A percentile compares a stretch with the other conserved stretches of the same genome.
Evolutionary conservation across 2,888 invertebrate genomes (phyloP).

Genomic region (Leptura quadrifasciata): DNA sequence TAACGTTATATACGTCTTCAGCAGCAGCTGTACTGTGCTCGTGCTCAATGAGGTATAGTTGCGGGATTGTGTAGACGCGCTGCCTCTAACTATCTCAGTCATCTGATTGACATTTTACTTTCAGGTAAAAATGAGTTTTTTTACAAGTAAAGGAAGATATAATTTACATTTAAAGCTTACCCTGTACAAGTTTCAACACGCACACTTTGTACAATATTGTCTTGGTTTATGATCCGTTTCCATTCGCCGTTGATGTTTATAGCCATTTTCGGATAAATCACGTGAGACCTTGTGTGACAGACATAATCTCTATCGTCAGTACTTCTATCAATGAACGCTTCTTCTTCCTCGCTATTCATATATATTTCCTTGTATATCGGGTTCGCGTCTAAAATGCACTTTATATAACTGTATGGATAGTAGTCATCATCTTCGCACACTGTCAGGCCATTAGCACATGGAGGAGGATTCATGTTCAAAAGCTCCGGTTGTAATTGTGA

Average conservation of each 20-base stretch:
- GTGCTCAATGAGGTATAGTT: no score
- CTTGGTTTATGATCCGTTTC: slow-evolving; percentile 82
- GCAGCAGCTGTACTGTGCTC: no score
- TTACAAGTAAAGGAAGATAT: no score
- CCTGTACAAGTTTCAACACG: slow-evolving; percentile 81
- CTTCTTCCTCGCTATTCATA: slow-evolving; percentile 57
- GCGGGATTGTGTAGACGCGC: no score
- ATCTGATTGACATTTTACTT: no score
- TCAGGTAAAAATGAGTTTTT: no score
- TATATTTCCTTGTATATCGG: slow-evolving; percentile 52
- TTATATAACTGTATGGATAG: slow-evolving; percentile 72
- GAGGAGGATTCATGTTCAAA: slow-evolving; percentile 51
- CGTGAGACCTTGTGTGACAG: slow-evolving; percentile 71
- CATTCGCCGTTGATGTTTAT: slow-evolving; percentile 79
- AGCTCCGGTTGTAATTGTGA: background rate
- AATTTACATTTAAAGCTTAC: no score
- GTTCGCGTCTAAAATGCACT: slow-evolving; percentile 64
- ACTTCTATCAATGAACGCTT: slow-evolving; percentile 6
- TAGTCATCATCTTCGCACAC: slow-evolving; percentile 73
- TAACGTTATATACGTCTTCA: no score
- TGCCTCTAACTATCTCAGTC: no score
- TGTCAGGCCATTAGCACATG: slow-evolving; percentile 66
- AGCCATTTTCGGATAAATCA: slow-evolving; percentile 80
- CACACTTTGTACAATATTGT: slow-evolving; percentile 79
- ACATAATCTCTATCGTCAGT: slow-evolving; percentile 63